Conservation (phyloP, 1,140 invertebrate species). For the Drosophila repletoides region DNA sequence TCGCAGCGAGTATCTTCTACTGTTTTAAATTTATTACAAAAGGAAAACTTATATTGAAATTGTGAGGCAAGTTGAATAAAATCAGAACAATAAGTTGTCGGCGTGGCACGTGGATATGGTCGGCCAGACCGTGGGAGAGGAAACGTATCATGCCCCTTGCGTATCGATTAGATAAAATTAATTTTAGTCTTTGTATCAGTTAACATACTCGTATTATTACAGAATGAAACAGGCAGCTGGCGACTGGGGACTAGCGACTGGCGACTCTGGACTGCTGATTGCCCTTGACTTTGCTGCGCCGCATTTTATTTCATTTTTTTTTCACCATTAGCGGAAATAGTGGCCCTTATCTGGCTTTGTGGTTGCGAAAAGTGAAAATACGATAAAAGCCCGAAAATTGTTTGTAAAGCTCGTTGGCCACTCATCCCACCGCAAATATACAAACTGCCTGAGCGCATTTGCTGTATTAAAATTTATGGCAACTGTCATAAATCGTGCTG, state of each 20-base stretch:
- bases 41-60: conserved; percentile 30
- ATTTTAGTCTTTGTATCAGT: conserved; percentile 66
- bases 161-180: conserved; percentile 80
- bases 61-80: conserved; percentile 30
- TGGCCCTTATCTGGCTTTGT: conserved; percentile 51
- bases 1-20: background rate
- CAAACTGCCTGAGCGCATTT: conserved; percentile 32
- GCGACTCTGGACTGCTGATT: no score
- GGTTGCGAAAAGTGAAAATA: conserved; percentile 62
- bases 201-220: conserved; percentile 40
- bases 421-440: background rate
- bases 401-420: conserved; percentile 52
- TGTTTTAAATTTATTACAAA: conserved; percentile 1
- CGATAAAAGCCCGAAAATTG: conserved; percentile 69
- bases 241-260: background rate
- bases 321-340: conserved; percentile 59
- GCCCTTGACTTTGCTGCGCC: conserved; percentile 64
- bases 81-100: conserved; percentile 22
- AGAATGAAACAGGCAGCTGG: conserved; percentile 6
- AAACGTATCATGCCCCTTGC: conserved; percentile 7
- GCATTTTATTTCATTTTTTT: background rate
- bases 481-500: conserved; percentile 53
- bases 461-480: conserved; percentile 67
- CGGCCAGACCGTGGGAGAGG: conserved; percentile 31
- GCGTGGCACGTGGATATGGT: background rate